A percentile compares a stretch with the other conserved stretches of the same genome.
phyloP scores from a whole-genome alignment of 2,888 invertebrate species.

The Sinohyriopsis cumingii region DNA sequence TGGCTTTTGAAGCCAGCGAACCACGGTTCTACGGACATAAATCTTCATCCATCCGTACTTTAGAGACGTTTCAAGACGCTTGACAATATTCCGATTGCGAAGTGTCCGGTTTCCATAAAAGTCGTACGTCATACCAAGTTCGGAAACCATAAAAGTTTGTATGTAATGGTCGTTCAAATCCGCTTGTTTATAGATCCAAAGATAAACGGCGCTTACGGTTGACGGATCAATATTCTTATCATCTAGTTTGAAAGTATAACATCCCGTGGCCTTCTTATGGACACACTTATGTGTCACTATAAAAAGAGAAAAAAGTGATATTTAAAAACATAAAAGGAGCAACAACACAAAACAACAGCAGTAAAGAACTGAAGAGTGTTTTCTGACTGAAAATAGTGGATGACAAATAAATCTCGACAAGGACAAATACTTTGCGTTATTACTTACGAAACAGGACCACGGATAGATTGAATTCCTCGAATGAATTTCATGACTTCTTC shows the following conservation, averaged over 20 bases:
- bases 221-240: constrained; percentile 39
- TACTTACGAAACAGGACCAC: too few relatives aligned
- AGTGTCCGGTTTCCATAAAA: constrained; percentile 24
- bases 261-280: constrained; percentile 43
- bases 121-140: constrained; percentile 30
- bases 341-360: too few relatives aligned
- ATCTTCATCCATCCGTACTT: constrained; percentile 59
- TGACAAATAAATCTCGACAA: too few relatives aligned
- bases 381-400: too few relatives aligned
- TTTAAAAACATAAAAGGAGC: too few relatives aligned
- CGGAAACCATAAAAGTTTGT: constrained; percentile 49
- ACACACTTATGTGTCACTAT: constrained; percentile 45
- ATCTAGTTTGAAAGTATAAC: constrained; percentile 50
- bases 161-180: constrained; percentile 51
- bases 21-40: constrained; percentile 46
- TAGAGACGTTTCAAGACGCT: constrained; percentile 46
- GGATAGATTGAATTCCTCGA: too few relatives aligned
- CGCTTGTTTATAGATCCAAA: constrained; percentile 60
- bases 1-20: constrained; percentile 50
- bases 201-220: constrained; percentile 43
- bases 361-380: too few relatives aligned
- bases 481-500: too few relatives aligned
- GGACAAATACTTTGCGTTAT: too few relatives aligned
- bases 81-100: constrained; percentile 42
- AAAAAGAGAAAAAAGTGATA: constrained; percentile 11